A percentile compares a stretch with the other conserved stretches of the same genome.
Conservation (phyloP, 2,797 vertebrate genomes). For the Eulemur mongoz region DNA sequence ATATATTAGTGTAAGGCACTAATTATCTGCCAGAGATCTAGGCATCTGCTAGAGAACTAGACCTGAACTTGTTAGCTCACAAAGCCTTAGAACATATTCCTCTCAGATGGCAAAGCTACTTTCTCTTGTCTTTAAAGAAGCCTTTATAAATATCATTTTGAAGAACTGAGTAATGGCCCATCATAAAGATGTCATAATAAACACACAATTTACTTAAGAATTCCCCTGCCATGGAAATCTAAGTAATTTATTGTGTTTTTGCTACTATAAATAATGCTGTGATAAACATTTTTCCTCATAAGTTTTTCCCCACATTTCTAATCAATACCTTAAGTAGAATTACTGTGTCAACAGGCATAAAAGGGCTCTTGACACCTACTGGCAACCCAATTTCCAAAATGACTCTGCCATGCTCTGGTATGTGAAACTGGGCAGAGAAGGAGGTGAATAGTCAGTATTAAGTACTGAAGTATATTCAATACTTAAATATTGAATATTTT, state of each 20-base stretch:
- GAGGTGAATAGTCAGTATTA: background rate
- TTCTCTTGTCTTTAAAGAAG: background rate
- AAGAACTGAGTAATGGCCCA: background rate
- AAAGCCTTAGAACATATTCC: background rate
- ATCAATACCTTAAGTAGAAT: slow-evolving; percentile 3
- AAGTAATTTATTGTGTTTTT: background rate
- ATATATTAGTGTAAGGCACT: background rate
- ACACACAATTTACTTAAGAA: background rate
- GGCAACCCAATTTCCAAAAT: background rate
- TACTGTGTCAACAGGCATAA: background rate
- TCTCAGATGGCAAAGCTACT: background rate
- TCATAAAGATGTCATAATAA: background rate
- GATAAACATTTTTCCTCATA: background rate
- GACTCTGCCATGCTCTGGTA: background rate
- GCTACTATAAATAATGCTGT: background rate
- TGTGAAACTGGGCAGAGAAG: background rate
- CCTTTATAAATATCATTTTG: slow-evolving; percentile 3
- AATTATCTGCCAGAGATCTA: background rate
- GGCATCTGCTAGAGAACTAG: background rate
- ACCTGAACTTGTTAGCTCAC: background rate
- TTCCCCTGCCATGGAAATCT: background rate
- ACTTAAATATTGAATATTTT: background rate
- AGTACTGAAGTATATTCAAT: background rate
- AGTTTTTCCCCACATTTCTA: background rate
- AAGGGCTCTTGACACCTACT: background rate